A percentile compares a stretch with the other conserved stretches of the same genome.
These are phyloP conservation scores for Chaetogeoica ovagalla DNA, from an alignment of 2,888 invertebrate species.

Conservation along the genomic window DNA sequence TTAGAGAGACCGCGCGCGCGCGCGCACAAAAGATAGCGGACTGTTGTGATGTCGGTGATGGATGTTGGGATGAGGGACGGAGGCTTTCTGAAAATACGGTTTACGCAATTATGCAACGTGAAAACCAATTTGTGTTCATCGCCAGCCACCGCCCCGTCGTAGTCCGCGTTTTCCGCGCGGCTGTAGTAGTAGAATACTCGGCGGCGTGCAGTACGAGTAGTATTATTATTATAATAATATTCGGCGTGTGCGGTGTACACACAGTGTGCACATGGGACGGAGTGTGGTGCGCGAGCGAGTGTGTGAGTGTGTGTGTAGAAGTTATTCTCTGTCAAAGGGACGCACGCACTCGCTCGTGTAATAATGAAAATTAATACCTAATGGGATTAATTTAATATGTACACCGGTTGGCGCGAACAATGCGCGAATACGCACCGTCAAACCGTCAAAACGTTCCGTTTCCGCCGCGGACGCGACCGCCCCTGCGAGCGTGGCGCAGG, in stretches of 20 bases:
- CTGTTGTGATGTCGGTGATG: neutral
- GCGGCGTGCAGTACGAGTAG: too few species aligned
- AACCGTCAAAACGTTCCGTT: conserved; percentile 42
- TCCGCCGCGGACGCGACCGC: neutral
- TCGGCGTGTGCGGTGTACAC: neutral
- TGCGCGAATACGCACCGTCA: conserved; percentile 33
- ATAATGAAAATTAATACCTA: conserved; percentile 52
- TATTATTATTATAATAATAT: too few species aligned
- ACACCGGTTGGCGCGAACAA: conserved; percentile 46
- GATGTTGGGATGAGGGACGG: neutral
- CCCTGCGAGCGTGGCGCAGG: neutral
- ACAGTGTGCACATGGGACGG: neutral
- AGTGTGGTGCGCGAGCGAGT: neutral
- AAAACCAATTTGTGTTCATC: conserved; percentile 40
- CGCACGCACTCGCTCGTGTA: conserved; percentile 42
- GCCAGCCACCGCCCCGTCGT: neutral
- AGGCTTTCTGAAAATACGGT: conserved; percentile 33
- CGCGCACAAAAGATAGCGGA: neutral
- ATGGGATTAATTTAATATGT: conserved; percentile 52
- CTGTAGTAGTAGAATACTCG: too few species aligned
- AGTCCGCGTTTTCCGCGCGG: too few species aligned
- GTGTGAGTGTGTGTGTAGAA: neutral
- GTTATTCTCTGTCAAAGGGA: conserved; percentile 41
- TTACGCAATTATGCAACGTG: conserved; percentile 39
- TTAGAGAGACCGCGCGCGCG: conserved; percentile 16